phyloP scores from a whole-genome alignment of 2,888 invertebrate genomes.

The Lottia gigantea region DNA sequence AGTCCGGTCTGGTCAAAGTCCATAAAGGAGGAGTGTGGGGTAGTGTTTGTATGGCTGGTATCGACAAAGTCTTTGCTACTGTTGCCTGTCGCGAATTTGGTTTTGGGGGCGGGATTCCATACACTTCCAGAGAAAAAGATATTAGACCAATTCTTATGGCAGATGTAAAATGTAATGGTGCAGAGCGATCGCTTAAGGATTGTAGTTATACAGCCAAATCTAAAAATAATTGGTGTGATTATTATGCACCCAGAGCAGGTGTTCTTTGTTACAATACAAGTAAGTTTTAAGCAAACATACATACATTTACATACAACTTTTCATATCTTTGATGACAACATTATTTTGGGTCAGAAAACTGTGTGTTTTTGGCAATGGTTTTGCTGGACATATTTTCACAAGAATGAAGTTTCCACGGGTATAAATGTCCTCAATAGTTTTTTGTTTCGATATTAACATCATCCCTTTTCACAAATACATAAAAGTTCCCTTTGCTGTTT shows the following conservation, averaged over 20 bases:
- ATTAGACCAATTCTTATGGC: constrained; percentile 36
- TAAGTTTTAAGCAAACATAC: constrained; percentile 21
- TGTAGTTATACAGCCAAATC: constrained; percentile 29
- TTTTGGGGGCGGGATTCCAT: constrained; percentile 26
- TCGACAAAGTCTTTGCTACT: constrained; percentile 22
- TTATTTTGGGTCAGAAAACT: no score
- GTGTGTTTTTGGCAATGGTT: no score
- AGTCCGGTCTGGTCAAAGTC: constrained; percentile 23
- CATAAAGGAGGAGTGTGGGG: constrained; percentile 23
- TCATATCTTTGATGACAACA: no score
- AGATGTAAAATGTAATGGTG: constrained; percentile 35
- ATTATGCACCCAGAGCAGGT: constrained; percentile 49
- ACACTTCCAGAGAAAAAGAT: constrained; percentile 19
- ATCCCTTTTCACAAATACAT: no score
- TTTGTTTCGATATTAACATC: no score
- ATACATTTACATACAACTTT: no score
- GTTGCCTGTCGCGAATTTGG: constrained; percentile 31
- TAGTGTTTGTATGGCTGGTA: constrained; percentile 22
- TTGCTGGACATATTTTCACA: no score
- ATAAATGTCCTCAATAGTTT: background rate
- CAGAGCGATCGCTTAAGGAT: constrained; percentile 30
- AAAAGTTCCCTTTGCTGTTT: no score
- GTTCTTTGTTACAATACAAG: constrained; percentile 55
- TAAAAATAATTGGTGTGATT: constrained; percentile 39
- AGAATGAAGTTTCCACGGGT: no score